These are phyloP conservation scores for Eumeta japonica DNA, from an alignment of 1,140 invertebrate genomes.

Conservation along the genomic window DNA sequence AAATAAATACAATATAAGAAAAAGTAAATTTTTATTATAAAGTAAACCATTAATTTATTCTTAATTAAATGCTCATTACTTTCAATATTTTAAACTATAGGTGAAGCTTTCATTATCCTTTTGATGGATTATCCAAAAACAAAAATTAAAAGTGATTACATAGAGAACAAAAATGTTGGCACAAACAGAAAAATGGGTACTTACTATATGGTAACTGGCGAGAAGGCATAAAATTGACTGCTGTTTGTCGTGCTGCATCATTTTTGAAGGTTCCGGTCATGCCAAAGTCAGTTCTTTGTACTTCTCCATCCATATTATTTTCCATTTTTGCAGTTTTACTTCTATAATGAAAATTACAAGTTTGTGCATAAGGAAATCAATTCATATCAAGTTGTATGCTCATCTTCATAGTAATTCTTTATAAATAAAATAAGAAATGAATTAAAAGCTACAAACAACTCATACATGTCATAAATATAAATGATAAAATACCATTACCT, in stretches of 20 bases:
- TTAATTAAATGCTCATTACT: conserved; percentile 3
- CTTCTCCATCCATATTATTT: conserved; percentile 27
- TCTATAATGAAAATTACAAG: neutral
- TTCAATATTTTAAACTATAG: conserved; percentile 1
- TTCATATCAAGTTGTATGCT: no score
- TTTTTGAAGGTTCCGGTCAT: conserved; percentile 27
- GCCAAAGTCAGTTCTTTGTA: conserved; percentile 23
- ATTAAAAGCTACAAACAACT: no score
- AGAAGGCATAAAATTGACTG: conserved; percentile 48
- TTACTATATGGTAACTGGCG: conserved; percentile 37
- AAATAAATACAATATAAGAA: no score
- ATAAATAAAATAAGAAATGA: no score
- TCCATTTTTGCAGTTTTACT: conserved; percentile 4
- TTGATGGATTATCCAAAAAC: no score
- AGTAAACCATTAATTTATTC: conserved; percentile 2
- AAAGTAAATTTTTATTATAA: no score
- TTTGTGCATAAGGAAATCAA: no score
- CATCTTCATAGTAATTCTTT: no score
- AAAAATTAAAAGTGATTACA: no score
- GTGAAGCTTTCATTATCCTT: neutral
- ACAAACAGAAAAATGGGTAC: conserved; percentile 14
- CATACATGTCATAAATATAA: no score
- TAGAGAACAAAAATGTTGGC: no score
- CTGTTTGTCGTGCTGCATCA: conserved; percentile 36
- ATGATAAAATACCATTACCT: no score